These are phyloP conservation scores for Pomacea canaliculata DNA, from an alignment of 2,888 invertebrate genomes.

Conservation along the genomic window DNA sequence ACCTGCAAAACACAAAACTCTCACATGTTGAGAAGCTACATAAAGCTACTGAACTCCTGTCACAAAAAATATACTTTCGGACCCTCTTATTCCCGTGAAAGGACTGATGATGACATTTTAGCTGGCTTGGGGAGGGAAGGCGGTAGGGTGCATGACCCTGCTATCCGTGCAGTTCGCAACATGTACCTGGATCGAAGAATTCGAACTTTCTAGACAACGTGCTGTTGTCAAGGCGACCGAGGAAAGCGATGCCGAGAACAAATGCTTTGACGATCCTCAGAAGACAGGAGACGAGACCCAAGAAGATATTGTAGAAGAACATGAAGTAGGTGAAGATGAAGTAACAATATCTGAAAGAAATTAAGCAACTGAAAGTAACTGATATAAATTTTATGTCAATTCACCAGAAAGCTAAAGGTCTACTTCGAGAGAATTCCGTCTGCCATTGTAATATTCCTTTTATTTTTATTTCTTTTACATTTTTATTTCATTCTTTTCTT, in stretches of 20 bases:
- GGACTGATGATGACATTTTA: neutral
- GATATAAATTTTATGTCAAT: neutral
- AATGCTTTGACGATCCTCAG: slow-evolving; percentile 51
- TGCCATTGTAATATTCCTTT: too few relatives aligned
- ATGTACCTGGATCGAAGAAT: slow-evolving; percentile 55
- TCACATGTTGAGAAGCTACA: neutral
- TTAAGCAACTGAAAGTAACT: neutral
- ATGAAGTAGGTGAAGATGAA: slow-evolving; percentile 62
- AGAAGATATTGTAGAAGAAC: slow-evolving; percentile 63
- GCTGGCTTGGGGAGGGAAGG: too few relatives aligned
- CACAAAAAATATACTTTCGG: neutral
- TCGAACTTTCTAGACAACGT: slow-evolving; percentile 52
- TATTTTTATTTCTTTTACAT: too few relatives aligned
- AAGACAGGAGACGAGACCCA: slow-evolving; percentile 59
- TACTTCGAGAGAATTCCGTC: too few relatives aligned
- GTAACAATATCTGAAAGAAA: slow-evolving; percentile 45
- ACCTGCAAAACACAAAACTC: slow-evolving; percentile 42
- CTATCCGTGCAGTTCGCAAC: too few relatives aligned
- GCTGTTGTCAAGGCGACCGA: slow-evolving; percentile 58
- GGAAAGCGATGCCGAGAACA: slow-evolving; percentile 51
- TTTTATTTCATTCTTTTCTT: too few relatives aligned
- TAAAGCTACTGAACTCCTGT: neutral
- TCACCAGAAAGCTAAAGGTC: too few relatives aligned
- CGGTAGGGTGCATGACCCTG: too few relatives aligned
- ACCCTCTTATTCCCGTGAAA: slow-evolving; percentile 4